Evolutionary conservation across 2,797 vertebrate genomes (phyloP), one percentile per base, ranked within the genome.

Genomic region (Hippocampus kuda): DNA sequence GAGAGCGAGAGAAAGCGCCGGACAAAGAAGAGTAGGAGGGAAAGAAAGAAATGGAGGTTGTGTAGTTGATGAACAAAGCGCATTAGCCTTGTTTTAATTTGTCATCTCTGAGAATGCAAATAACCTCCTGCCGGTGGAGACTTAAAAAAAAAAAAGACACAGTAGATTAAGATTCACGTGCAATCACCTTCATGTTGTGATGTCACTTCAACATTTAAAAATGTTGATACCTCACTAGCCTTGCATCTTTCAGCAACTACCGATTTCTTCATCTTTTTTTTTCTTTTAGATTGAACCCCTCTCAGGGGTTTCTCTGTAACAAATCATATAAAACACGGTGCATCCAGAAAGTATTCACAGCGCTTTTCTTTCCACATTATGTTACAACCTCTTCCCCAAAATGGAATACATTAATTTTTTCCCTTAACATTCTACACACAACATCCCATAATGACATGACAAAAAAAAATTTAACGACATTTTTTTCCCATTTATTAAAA

Each of bases 81-180:
- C 69, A 85, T 81, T 85, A 76, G 81, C 86, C 88, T 87, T 88
- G 75, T 86, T 88, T 79, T 74, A 75, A 70, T 79, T 79, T 76
- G 70, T 83, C 74, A 80, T 71, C 73, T 64, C 59, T 74, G 66
- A 77, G 70, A 76, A 82, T 71, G 76, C 81, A 71, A 68, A 59
- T 68, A 59, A 60, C 15, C 41, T 44, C 54, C 41, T 54, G n/a
- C 2, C 5, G 42, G 73, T 77, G 82, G 68, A 79, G 68, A 66
- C 73, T 77, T 86, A 34, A 74, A 83, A 77, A 86, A 84, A 73
- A 75, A 67, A 68, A 46, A 46, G 44, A 46, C 44, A 69, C 72
- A 74, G 7, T 77, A 70, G 70, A 74, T 38, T 27, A 16, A 49
- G 44, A 65, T 9, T 15, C 63, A 65, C 63, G 20, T 9, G 10